A percentile compares a stretch with the other conserved stretches of the same genome.
Conservation (phyloP, 1,140 invertebrate genomes). For the Dreissena polymorpha region DNA sequence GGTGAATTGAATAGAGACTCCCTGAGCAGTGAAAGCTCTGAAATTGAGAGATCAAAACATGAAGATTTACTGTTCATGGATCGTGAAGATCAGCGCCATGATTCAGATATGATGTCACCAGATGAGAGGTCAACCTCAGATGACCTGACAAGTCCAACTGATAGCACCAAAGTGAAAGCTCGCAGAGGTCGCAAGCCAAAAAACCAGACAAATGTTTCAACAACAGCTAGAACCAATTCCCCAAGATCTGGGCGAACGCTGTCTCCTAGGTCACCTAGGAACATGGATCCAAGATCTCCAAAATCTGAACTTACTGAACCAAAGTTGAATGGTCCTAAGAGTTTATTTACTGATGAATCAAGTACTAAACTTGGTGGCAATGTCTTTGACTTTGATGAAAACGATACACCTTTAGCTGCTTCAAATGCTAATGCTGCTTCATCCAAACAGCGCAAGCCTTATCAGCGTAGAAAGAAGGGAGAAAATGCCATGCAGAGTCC, state of each 20-base stretch:
- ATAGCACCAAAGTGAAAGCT: conserved; percentile 42
- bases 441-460: conserved; percentile 44
- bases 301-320: conserved; percentile 48
- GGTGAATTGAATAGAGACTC: conserved; percentile 53
- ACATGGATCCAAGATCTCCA: conserved; percentile 58
- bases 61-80: conserved; percentile 51
- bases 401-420: conserved; percentile 20
- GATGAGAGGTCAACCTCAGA: conserved; percentile 49
- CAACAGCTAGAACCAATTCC: conserved; percentile 60
- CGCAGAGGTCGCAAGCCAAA: conserved; percentile 43
- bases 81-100: conserved; percentile 54
- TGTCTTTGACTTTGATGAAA: conserved; percentile 66
- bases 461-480: conserved; percentile 41
- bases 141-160: conserved; percentile 44
- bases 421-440: conserved; percentile 2
- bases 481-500: conserved; percentile 42
- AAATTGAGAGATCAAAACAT: conserved; percentile 50
- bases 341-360: conserved; percentile 36
- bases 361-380: conserved; percentile 43
- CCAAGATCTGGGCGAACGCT: conserved; percentile 61
- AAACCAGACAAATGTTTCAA: conserved; percentile 57
- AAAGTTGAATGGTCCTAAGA: conserved; percentile 43
- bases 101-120: conserved; percentile 53
- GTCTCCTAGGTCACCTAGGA: conserved; percentile 68
- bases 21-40: conserved; percentile 48